These are phyloP conservation scores for Magallana nippona DNA, from an alignment of 2,888 invertebrate genomes.

Conservation along the genomic window DNA sequence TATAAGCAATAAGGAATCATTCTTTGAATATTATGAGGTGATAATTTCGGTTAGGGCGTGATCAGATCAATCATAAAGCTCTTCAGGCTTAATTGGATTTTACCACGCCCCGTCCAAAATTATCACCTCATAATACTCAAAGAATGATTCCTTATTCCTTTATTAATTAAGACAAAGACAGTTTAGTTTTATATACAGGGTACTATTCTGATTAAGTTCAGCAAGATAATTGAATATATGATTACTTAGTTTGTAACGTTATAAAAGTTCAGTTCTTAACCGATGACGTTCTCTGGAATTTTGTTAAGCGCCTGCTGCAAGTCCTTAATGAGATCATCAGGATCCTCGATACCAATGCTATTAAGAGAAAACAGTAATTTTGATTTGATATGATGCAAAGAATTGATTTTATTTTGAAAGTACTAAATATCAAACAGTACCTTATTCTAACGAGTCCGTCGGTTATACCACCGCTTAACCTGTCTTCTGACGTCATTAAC, in stretches of 20 bases:
- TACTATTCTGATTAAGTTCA: background rate
- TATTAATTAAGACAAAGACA: background rate
- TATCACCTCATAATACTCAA: no score
- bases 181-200: no score
- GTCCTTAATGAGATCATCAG: conserved; percentile 91
- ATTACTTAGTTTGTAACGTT: background rate
- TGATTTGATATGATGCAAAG: no score
- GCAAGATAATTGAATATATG: background rate
- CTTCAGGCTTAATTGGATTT: no score
- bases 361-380: conserved; percentile 37
- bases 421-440: conserved; percentile 52
- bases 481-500: conserved; percentile 85
- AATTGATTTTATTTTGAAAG: no score
- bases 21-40: no score
- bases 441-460: conserved; percentile 89
- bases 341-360: conserved; percentile 91
- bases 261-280: background rate
- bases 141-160: no score
- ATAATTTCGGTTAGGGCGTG: no score
- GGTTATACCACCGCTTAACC: conserved; percentile 88
- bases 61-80: no score
- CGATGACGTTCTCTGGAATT: conserved; percentile 48
- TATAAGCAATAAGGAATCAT: no score
- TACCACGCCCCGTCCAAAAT: no score
- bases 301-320: conserved; percentile 88